Evolutionary conservation across 2,113 vertebrate species (phyloP), one percentile per base, ranked within the genome.

Genomic region (Pseudonaja textilis): DNA sequence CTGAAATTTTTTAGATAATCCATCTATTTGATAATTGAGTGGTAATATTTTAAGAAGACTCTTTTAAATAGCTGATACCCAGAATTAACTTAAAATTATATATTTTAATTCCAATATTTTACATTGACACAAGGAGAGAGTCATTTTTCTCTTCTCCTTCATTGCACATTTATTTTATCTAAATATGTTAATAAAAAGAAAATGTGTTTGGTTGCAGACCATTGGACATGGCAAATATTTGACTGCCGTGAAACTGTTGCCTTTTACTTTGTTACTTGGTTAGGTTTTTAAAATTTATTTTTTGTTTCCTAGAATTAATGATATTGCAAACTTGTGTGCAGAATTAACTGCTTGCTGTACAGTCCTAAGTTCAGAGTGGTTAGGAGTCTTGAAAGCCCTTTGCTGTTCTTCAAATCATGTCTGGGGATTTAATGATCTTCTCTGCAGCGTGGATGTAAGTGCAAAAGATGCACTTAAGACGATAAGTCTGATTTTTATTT

Each of bases 361-460:
- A 0, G 91, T 97, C 42, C 97, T 98, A 0, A 98, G 98, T 94
- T 96, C 98, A 0, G 97, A 98, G 64, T 97, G 98, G 97, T 59
- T 98, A 92, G 97, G 97, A 2, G 96, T 97, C 0, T 50, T 98
- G 8, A 97, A 97, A 94, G 97, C 97, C 74, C 97, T 97, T 5
- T 98, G 98, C 89, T 98, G 97, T 91, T 98, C 98, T 34, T 98
- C 98, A 23, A 97, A 98, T 91, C 98, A 97, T 0, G 97, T 97
- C 89, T 98, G 98, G 97, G 97, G 97, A 6, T 98, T 97, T 95
- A 97, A 95, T 39, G 97, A 97, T 87, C 97, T 98, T 2, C 97
- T 98, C 92, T 98, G 98, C 96, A 98, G 97, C 0, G 97, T 98
- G 64, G 98, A 97, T 95, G 98, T 97, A 94, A 97, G 98, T 97